Base-by-base conservation (phyloP, 2,888 invertebrate species). In the Diaperis boleti region DNA sequence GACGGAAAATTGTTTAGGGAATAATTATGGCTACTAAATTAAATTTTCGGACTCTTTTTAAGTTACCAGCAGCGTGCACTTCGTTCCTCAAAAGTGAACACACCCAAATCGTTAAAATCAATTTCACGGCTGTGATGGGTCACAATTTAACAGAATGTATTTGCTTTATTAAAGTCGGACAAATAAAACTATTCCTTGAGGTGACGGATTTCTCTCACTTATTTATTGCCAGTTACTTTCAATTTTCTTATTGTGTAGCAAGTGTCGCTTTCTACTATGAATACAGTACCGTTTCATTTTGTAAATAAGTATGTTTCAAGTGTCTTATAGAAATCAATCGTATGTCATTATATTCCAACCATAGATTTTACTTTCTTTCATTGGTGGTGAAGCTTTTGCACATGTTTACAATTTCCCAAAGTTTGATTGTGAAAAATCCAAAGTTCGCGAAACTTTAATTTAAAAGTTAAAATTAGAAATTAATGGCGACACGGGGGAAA, bases 1-100 rank as follows among this genome's bases (percentile, higher is more conserved):
- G 68, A 59, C 62, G 74, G 35, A 70, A 70, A 60, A 71, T 8
- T 20, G 20, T 4, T 20, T 26, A 26, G 26, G 26, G 26, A 26
- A 26, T 26, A 26, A 26, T 26, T 26, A n/a, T 26, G 20, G 6
- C 20, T 6, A 20, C 3, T 1, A 42, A 42, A 42, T 31, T 13
- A 13, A 11, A 17, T n/a, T 31, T 55, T 55, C 11, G 7, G 20
- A 20, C 6, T 4, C 20, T 6, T 20, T 20, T 20, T n/a, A n/a
- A n/a, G n/a, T n/a, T n/a, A n/a, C n/a, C n/a, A n/a, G n/a, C n/a
- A n/a, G n/a, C n/a, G n/a, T n/a, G n/a, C n/a, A n/a, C n/a, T n/a
- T n/a, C n/a, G n/a, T n/a, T n/a, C n/a, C n/a, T n/a, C n/a, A n/a
- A n/a, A n/a, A n/a, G n/a, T n/a, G n/a, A n/a, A n/a, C n/a, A n/a